Base-by-base conservation (phyloP, 2,888 invertebrate species). In the Cancer borealis region DNA sequence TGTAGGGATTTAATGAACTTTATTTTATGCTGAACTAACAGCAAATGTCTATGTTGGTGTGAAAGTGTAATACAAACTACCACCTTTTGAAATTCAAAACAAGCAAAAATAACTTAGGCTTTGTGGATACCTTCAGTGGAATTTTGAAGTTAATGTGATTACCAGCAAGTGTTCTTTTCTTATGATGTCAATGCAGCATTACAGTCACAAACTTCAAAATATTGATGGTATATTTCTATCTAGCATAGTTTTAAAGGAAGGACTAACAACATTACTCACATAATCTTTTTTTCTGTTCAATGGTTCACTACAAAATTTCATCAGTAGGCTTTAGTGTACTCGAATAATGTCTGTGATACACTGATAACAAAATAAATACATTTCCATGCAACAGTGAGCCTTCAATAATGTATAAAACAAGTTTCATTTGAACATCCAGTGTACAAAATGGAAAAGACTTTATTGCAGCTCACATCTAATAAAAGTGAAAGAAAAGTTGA, bases 261-360 rank as follows among this genome's bases (percentile, higher is more conserved):
- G 26, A 79, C 73, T 79, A 26, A 10, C 73, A 79, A n/a, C 73
- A 79, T 8, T 79, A 10, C 73, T 60, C 73, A 73, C 10, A 73
- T n/a, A n/a, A 2, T 26, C 8, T 10, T 26, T 10, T 26, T 26
- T 73, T 73, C 73, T 73, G 26, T 73, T 4, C 30, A 14, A 84
- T 39, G 14, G 3, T 39, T 39, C 39, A 39, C 12, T 84, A 39
- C 12, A 30, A 39, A 14, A 39, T 84, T 84, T 84, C 17, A 14
- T 84, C 84, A 84, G 84, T 39, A 84, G 84, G 84, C 84, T 84
- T 84, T 84, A 84, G 84, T 84, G 84, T 84, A 84, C 84, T 84
- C 84, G 30, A 84, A 84, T 14, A 30, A 39, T 84, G 84, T 84
- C 84, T 30, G 39, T 84, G 84, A 84, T 84, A 84, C 84, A 84